Conservation (phyloP, 2,113 vertebrate species). For the Murina feae region DNA sequence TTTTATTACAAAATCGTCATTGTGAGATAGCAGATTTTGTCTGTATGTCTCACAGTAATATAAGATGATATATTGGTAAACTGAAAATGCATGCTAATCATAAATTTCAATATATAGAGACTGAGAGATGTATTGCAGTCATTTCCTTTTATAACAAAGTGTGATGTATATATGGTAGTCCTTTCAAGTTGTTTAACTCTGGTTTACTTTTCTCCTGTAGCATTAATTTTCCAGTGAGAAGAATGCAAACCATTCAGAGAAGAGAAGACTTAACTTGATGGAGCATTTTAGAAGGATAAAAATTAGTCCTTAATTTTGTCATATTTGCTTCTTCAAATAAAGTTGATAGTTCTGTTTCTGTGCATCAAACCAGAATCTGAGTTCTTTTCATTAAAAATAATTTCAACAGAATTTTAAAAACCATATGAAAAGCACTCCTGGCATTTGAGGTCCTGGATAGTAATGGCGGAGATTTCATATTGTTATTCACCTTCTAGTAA, state of each 20-base stretch:
- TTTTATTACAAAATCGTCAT: slow-evolving; percentile 17
- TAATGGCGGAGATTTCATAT: background rate
- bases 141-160: slow-evolving; percentile 24
- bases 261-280: background rate
- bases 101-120: background rate
- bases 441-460: background rate
- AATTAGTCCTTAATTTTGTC: background rate
- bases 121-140: background rate
- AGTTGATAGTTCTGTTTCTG: slow-evolving; percentile 9
- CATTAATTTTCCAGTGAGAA: background rate
- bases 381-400: slow-evolving; percentile 21
- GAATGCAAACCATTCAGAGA: slow-evolving; percentile 18
- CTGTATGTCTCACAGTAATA: background rate
- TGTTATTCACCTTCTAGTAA: background rate
- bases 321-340: slow-evolving; percentile 40
- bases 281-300: background rate
- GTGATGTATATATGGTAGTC: background rate
- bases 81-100: background rate
- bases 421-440: background rate
- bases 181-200: background rate
- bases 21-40: background rate
- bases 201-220: slow-evolving; percentile 48
- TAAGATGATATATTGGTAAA: background rate
- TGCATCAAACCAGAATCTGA: slow-evolving; percentile 40
- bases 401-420: background rate